Percentiles rank a stretch among this genome's conserved stretches.
Evolutionary conservation across 1,140 invertebrate genomes (phyloP).

Genomic region (Papilio dardanus): DNA sequence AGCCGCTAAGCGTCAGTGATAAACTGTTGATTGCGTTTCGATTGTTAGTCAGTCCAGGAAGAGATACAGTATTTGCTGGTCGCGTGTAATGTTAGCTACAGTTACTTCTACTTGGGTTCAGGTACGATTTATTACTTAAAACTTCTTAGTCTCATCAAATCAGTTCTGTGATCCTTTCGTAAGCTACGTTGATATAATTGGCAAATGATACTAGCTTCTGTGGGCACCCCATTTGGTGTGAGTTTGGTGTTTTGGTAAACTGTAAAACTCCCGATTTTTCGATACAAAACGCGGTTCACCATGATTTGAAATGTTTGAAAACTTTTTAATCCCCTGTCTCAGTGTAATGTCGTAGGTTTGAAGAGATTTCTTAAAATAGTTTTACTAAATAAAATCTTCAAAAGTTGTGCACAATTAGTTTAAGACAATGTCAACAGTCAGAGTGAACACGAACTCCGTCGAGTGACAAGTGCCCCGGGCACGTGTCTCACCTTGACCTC

Average conservation of each 20-base stretch:
- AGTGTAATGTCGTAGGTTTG: neutral
- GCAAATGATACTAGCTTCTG: too few relatives aligned
- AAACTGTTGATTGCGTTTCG: neutral
- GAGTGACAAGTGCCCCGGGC: neutral
- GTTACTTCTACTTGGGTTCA: conserved; percentile 6
- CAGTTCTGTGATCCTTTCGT: too few relatives aligned
- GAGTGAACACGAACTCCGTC: neutral
- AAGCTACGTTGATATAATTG: too few relatives aligned
- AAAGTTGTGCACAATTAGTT: conserved; percentile 5
- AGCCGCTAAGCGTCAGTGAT: neutral
- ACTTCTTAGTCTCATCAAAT: too few relatives aligned
- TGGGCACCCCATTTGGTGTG: too few relatives aligned
- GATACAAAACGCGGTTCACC: too few relatives aligned
- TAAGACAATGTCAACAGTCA: conserved; percentile 2
- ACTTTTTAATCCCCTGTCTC: too few relatives aligned
- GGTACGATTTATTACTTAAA: neutral
- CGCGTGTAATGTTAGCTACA: conserved; percentile 5
- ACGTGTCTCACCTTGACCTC: conserved; percentile 6
- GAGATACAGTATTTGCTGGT: neutral
- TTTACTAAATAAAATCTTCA: neutral
- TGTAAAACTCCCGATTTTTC: too few relatives aligned
- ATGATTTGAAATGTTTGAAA: too few relatives aligned
- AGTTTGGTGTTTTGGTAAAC: too few relatives aligned
- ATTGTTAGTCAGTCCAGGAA: conserved; percentile 5
- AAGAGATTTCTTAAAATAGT: neutral